phyloP scores from a whole-genome alignment of 2,113 vertebrate genomes.

The Apodemus sylvaticus region DNA sequence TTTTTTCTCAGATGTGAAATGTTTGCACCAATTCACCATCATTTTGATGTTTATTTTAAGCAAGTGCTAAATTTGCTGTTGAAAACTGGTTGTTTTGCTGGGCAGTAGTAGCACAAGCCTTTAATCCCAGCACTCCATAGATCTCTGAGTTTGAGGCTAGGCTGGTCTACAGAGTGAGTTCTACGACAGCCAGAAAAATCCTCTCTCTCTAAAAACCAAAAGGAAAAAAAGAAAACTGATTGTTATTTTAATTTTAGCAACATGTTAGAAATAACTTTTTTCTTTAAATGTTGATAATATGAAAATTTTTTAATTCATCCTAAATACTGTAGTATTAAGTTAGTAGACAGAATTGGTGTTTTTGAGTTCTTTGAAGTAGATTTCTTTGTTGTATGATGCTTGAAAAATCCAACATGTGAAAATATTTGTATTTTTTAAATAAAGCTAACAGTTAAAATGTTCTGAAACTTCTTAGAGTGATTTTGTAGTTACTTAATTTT shows the following conservation, averaged over 20 bases:
- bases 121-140: background rate
- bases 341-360: background rate
- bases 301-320: background rate
- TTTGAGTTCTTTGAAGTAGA: background rate
- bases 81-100: background rate
- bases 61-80: slow-evolving; percentile 10
- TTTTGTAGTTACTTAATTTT: background rate
- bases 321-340: background rate
- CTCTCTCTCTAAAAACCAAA: background rate
- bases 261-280: slow-evolving; percentile 13
- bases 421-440: slow-evolving; percentile 69
- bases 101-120: background rate
- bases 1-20: slow-evolving; percentile 4
- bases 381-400: slow-evolving; percentile 34
- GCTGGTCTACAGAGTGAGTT: background rate
- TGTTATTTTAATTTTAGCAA: slow-evolving; percentile 8
- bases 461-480: slow-evolving; percentile 45
- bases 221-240: background rate
- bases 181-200: background rate
- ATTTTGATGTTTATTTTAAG: background rate
- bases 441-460: slow-evolving; percentile 24
- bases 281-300: background rate
- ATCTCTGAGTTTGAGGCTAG: background rate
- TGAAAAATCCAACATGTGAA: slow-evolving; percentile 41
- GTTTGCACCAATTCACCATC: background rate